Evolutionary conservation across 2,797 vertebrate species (phyloP).

Genomic region (Coranthus polyacanthus): DNA sequence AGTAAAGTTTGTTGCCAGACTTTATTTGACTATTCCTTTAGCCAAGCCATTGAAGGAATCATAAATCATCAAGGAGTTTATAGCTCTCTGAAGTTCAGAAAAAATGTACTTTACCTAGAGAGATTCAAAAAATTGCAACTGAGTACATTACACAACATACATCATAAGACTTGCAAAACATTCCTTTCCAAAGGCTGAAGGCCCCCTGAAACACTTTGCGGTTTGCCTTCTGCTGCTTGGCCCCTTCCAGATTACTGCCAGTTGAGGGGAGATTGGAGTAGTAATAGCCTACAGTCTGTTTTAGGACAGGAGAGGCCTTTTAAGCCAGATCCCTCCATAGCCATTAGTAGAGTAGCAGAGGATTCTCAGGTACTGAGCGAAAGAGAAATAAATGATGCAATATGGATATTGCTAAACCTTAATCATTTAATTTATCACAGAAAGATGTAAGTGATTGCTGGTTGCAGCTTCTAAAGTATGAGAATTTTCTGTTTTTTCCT

Average conservation of each 20-base stretch:
- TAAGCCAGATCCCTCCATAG: conserved; percentile 43
- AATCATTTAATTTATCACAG: background rate
- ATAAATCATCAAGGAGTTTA: conserved; percentile 42
- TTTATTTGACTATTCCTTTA: conserved; percentile 19
- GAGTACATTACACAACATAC: conserved; percentile 75
- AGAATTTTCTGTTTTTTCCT: background rate
- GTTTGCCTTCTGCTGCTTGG: conserved; percentile 60
- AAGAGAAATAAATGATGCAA: conserved; percentile 18
- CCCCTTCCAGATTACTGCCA: conserved; percentile 69
- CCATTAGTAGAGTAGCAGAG: conserved; percentile 49
- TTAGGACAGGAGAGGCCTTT: conserved; percentile 57
- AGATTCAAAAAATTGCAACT: conserved; percentile 52
- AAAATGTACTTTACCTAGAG: conserved; percentile 53
- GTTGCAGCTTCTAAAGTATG: no score
- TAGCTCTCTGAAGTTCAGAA: conserved; percentile 41
- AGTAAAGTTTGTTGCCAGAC: conserved; percentile 24
- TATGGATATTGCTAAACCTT: conserved; percentile 14
- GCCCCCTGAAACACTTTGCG: conserved; percentile 56
- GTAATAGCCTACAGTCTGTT: conserved; percentile 68
- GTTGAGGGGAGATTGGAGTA: conserved; percentile 66
- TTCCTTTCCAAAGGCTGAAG: conserved; percentile 58
- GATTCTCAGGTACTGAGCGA: conserved; percentile 24
- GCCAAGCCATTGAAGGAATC: conserved; percentile 22
- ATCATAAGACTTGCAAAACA: conserved; percentile 68
- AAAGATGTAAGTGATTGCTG: no score